Evolutionary conservation across 1,140 invertebrate species (phyloP), one percentile per base, ranked within the genome.

Genomic region (Hycleus phaleratus): DNA sequence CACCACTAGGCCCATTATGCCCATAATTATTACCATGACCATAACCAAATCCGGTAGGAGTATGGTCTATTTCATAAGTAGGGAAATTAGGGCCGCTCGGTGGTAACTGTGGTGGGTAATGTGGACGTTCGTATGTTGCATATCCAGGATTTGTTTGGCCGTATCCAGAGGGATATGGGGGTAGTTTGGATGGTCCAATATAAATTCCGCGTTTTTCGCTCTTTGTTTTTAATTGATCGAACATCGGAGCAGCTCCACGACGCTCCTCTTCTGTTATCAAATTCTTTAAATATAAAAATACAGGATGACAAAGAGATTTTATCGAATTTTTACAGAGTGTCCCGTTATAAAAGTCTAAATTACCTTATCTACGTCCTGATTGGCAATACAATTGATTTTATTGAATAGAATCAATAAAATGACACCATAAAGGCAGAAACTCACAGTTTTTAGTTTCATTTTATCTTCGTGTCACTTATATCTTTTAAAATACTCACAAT

Each of bases 181-280:
- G 51, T 26, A 11, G 42, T 38, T 24, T 46, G 40, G 8, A 40
- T 26, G 38, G 26, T 9, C 38, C 7, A 3, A 38, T 42, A 26
- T 53, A 58, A 46, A 58, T 26, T 8, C 48, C 56, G 3, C 48
- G 42, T 39, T 58, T 58, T 12, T 40, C 3, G 40, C 26, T 38
- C 11, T 46, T 44, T 5, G 42, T 32, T 24, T 46, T 25, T 32
- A 8, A 40, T 42, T 7, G 10, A 25, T 43, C 43, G 40, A 9
- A 18, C 18, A 18, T 61, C 40, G 49, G 42, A 26, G 9, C 47
- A 12, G 49, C 49, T 7, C 49, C 58, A 24, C 61, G 45, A 32
- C 61, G 58, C 38, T 63, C 61, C 26, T 63, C 61, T 18, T 63
- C 61, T 26, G 38, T 54, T 49, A 63, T 63, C 26, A 56, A 44